Conservation (phyloP, 2,797 vertebrate genomes). For the Antennarius maculatus region DNA sequence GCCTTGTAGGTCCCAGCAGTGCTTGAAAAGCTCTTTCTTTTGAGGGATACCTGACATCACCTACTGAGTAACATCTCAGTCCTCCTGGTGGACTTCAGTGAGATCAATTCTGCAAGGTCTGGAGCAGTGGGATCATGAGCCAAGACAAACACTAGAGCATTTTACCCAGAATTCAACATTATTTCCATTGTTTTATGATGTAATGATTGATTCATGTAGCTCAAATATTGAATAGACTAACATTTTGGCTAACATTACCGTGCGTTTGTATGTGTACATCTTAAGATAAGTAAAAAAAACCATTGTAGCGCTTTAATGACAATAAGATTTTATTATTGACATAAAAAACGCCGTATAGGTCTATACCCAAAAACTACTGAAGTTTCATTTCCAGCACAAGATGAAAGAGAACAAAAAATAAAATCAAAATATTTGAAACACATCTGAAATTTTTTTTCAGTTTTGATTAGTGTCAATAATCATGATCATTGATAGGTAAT, state of each 20-base stretch:
- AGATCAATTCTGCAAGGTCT: not conserved
- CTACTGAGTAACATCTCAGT: not conserved
- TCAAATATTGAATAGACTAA: no score
- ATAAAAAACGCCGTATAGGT: not conserved
- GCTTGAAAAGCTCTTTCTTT: not conserved
- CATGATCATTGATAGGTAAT: not conserved
- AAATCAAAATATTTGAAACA: not conserved
- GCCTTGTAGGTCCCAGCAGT: not conserved
- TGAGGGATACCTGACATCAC: not conserved
- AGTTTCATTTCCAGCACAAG: not conserved
- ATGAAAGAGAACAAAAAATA: not conserved
- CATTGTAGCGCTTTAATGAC: no score
- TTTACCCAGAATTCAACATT: slow-evolving; percentile 11
- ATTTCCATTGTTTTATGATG: not conserved
- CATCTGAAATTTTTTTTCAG: not conserved
- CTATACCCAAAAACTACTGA: not conserved
- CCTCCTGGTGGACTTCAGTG: not conserved
- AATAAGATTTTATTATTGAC: no score
- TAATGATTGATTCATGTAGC: not conserved
- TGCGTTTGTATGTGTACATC: no score
- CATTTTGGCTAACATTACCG: no score
- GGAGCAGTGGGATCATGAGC: not conserved
- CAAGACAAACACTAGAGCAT: not conserved
- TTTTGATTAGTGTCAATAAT: not conserved
- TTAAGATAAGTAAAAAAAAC: no score